Conservation (phyloP, 1,140 invertebrate genomes). For the Ptiloglossa arizonensis region DNA sequence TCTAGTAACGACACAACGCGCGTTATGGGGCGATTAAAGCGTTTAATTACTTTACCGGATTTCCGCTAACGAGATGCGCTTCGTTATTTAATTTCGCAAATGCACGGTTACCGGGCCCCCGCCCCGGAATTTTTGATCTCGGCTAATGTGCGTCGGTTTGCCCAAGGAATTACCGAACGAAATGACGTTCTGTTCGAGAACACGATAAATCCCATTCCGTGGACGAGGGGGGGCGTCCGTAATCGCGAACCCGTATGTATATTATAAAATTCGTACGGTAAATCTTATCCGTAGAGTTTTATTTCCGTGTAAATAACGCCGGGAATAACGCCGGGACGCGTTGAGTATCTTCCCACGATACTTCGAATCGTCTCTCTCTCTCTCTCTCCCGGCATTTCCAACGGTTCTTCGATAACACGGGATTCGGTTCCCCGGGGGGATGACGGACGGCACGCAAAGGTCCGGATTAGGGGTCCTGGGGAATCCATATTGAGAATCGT, state of each 20-base stretch:
- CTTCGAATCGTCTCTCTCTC: too few relatives aligned
- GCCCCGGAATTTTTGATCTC: not conserved
- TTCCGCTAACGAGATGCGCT: slow-evolving; percentile 12
- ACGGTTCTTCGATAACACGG: too few relatives aligned
- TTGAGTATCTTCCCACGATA: too few relatives aligned
- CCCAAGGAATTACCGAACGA: slow-evolving; percentile 23
- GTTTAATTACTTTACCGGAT: slow-evolving; percentile 9
- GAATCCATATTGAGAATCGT: too few relatives aligned
- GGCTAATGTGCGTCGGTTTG: not conserved
- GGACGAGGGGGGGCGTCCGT: not conserved
- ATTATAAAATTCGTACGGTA: not conserved
- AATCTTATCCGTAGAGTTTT: slow-evolving; percentile 2
- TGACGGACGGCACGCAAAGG: too few relatives aligned
- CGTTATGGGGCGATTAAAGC: not conserved
- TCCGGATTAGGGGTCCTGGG: too few relatives aligned
- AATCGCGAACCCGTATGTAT: not conserved
- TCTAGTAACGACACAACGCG: too few relatives aligned
- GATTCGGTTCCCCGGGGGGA: too few relatives aligned
- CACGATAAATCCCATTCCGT: not conserved
- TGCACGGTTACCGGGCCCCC: not conserved
- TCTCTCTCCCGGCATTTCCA: too few relatives aligned
- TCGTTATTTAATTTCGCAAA: slow-evolving; percentile 18
- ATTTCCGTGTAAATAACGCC: not conserved
- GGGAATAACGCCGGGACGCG: not conserved
- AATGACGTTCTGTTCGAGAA: not conserved